Conservation (phyloP, 2,888 invertebrate species). For the Leptura quadrifasciata region DNA sequence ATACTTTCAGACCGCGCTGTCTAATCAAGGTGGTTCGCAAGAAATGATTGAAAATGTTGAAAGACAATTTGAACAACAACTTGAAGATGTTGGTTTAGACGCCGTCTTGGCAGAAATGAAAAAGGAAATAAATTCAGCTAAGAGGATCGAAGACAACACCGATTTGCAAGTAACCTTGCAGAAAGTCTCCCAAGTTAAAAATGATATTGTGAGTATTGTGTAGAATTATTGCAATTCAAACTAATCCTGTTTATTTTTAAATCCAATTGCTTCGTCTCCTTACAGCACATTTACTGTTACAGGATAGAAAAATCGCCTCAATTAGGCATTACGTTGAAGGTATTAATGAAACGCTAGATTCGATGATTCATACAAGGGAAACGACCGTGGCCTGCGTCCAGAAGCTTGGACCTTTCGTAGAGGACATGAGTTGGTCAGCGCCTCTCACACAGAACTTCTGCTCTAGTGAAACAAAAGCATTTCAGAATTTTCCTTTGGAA, state of each 20-base stretch:
- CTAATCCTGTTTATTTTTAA: not conserved
- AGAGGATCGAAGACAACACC: slow-evolving; percentile 43
- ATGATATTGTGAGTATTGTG: slow-evolving; percentile 53
- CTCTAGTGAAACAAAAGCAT: slow-evolving; percentile 53
- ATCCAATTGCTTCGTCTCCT: too few relatives aligned
- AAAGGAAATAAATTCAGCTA: slow-evolving; percentile 53
- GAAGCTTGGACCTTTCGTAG: slow-evolving; percentile 52
- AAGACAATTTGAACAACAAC: slow-evolving; percentile 48
- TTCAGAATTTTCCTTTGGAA: slow-evolving; percentile 58
- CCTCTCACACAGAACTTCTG: slow-evolving; percentile 50
- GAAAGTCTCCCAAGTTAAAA: slow-evolving; percentile 50
- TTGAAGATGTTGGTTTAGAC: slow-evolving; percentile 53
- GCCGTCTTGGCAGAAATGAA: slow-evolving; percentile 51
- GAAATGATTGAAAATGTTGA: slow-evolving; percentile 35
- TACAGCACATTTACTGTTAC: not conserved
- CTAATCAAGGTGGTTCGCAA: slow-evolving; percentile 26
- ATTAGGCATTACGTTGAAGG: slow-evolving; percentile 44
- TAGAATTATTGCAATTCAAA: too few relatives aligned
- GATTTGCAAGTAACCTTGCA: slow-evolving; percentile 45
- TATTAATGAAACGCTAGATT: slow-evolving; percentile 47
- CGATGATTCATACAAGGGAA: slow-evolving; percentile 46
- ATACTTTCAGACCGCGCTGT: slow-evolving; percentile 38
- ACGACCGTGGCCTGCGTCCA: slow-evolving; percentile 48
- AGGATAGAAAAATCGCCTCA: slow-evolving; percentile 46
- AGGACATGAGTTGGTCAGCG: slow-evolving; percentile 55